phyloP scores from a whole-genome alignment of 2,888 invertebrate genomes.

The Euproctis similis region DNA sequence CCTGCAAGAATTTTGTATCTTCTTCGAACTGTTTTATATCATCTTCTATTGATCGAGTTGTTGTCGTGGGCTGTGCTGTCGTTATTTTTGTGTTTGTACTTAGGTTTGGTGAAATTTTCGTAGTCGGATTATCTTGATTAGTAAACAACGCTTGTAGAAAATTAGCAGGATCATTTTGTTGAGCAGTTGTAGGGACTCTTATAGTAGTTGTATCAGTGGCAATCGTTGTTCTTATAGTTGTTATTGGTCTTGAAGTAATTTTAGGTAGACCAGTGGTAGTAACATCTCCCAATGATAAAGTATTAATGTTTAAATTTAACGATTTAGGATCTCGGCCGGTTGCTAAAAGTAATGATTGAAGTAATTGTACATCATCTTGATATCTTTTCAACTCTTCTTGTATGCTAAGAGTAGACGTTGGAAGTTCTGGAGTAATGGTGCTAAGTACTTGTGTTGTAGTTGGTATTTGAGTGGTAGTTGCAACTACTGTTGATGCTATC shows the following conservation, averaged over 20 bases:
- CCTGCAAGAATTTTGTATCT: conserved; percentile 63
- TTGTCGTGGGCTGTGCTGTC: conserved; percentile 36
- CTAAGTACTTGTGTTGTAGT: conserved; percentile 26
- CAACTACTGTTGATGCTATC: conserved; percentile 14
- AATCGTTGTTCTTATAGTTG: conserved; percentile 16
- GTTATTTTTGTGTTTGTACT: conserved; percentile 25
- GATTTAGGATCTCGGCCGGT: conserved; percentile 59
- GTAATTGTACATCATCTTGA: conserved; percentile 43
- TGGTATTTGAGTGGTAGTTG: conserved; percentile 5
- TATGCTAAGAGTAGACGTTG: conserved; percentile 31
- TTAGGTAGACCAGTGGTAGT: conserved; percentile 24
- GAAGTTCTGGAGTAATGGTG: conserved; percentile 21
- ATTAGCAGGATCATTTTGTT: conserved; percentile 38
- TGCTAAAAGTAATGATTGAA: conserved; percentile 42
- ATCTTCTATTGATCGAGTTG: conserved; percentile 56
- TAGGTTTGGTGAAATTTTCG: conserved; percentile 27
- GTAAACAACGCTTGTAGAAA: conserved; percentile 51
- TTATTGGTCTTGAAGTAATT: conserved; percentile 18
- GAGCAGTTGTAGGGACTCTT: conserved; percentile 21
- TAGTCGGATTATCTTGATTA: conserved; percentile 35
- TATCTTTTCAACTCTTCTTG: conserved; percentile 43
- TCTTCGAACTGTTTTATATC: conserved; percentile 65
- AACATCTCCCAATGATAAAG: conserved; percentile 19
- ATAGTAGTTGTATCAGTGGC: conserved; percentile 21
- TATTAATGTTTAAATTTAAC: conserved; percentile 38